These are phyloP conservation scores for Alviniconcha strummeri DNA, from an alignment of 2,888 invertebrate species.

Conservation along the genomic window DNA sequence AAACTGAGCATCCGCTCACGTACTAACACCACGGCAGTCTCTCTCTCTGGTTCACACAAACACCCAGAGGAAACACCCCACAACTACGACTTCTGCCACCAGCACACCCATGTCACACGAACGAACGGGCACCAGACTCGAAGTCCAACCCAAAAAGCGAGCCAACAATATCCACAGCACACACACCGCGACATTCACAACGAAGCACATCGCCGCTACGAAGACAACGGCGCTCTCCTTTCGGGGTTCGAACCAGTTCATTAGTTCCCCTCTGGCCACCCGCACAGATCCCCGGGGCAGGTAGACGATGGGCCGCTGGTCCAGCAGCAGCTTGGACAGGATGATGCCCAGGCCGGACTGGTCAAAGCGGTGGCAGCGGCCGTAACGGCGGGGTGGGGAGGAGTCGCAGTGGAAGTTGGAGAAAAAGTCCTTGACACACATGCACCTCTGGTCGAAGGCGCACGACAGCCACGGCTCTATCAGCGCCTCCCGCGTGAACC, in stretches of 20 bases:
- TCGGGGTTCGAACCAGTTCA: conserved; percentile 25
- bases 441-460: conserved; percentile 28
- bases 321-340: conserved; percentile 33
- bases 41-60: background rate
- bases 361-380: conserved; percentile 39
- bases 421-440: conserved; percentile 29
- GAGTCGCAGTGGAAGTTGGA: conserved; percentile 4
- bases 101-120: background rate
- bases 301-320: background rate
- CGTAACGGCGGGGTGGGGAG: conserved; percentile 23
- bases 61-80: background rate
- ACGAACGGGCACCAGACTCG: background rate
- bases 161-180: background rate
- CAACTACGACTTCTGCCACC: background rate
- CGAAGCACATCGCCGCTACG: background rate
- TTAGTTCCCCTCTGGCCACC: background rate
- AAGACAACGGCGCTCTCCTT: background rate
- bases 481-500: conserved; percentile 23
- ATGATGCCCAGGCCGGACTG: conserved; percentile 38
- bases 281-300: conserved; percentile 4
- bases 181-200: background rate
- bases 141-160: background rate
- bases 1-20: no score
- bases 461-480: conserved; percentile 40
- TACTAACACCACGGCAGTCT: no score